Base-by-base conservation (phyloP, 2,797 vertebrate genomes). In the Lindbergichthys nudifrons region DNA sequence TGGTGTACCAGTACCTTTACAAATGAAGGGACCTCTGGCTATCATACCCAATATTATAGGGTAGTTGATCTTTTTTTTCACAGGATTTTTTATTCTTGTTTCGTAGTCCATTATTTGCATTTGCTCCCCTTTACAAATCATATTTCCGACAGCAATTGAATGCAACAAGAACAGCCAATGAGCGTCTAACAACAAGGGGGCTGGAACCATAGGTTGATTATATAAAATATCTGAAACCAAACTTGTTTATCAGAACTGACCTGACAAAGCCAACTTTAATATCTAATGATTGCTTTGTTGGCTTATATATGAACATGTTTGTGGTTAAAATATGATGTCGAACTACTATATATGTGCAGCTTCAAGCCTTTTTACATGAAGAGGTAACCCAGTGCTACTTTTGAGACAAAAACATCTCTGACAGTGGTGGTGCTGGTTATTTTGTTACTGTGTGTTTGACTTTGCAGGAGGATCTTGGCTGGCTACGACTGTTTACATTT, bases 401-500 rank as follows among this genome's bases (percentile, higher is more conserved):
- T 57, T 41, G 1, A 12, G 13, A 41, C 3, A 26, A 1, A 26
- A 15, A 3, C 5, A 60, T 32, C 30, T 54, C 3, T 47, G 23
- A 16, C n/a, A 11, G 39, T 18, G 41, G 0, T 14, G 0, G 12
- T 5, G 26, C 8, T 3, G 15, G 26, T 30, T 19, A 30, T 19
- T 36, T 15, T 18, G n/a, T 32, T 1, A 1, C 1, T 11, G 12
- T 16, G 9, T 26, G 32, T 10, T 3, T 2, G 0, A 36, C 18
- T 7, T 10, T 19, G 60, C 4, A 39, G 13, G 46, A 32, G 23
- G 23, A 13, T 21, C 36, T 39, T 3, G n/a, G 3, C 14, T 43
- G 10, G 1, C 3, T 48, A 1, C 14, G 9, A 64, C 10, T 87
- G 86, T 90, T 88, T 89, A 90, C 80, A 82, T 86, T 46, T 60